phyloP scores from a whole-genome alignment of 1,140 invertebrate genomes.

The Leptestheria dahalacensis region DNA sequence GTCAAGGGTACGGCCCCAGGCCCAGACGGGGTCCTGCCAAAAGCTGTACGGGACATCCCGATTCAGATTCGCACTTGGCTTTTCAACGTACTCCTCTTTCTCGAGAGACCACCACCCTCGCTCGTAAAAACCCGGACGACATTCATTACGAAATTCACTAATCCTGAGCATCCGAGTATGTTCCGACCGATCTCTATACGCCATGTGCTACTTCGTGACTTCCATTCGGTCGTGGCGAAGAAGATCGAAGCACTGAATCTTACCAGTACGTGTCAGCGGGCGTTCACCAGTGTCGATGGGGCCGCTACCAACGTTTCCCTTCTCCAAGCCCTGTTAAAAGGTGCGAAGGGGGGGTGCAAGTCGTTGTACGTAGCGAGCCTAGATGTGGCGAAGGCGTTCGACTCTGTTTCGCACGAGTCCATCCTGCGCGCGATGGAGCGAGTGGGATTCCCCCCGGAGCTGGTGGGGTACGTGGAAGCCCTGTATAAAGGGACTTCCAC shows the following conservation, averaged over 20 bases:
- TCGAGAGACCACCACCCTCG: not conserved
- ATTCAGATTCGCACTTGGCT: not conserved
- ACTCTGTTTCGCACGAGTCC: conserved; percentile 23
- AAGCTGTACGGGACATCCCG: not conserved
- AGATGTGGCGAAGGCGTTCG: conserved; percentile 26
- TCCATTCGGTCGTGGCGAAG: conserved; percentile 20
- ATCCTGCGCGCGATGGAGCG: conserved; percentile 16
- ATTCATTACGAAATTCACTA: conserved; percentile 22
- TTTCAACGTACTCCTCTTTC: not conserved
- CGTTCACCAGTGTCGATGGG: conserved; percentile 19
- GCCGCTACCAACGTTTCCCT: conserved; percentile 14
- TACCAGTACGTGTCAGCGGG: conserved; percentile 19
- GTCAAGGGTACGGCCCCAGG: not conserved
- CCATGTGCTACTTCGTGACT: conserved; percentile 19
- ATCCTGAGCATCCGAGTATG: conserved; percentile 9
- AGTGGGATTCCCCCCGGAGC: not conserved
- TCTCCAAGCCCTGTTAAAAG: conserved; percentile 12
- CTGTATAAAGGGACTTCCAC: conserved; percentile 12
- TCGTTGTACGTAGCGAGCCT: conserved; percentile 19
- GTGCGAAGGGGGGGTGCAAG: conserved; percentile 13
- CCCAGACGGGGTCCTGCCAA: not conserved
- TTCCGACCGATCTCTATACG: conserved; percentile 22
- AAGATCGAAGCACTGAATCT: conserved; percentile 14
- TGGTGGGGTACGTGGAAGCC: conserved; percentile 11
- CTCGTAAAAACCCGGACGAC: conserved; percentile 20